Evolutionary conservation across 2,113 vertebrate species (phyloP).

Genomic region (Platysteira castanea): DNA sequence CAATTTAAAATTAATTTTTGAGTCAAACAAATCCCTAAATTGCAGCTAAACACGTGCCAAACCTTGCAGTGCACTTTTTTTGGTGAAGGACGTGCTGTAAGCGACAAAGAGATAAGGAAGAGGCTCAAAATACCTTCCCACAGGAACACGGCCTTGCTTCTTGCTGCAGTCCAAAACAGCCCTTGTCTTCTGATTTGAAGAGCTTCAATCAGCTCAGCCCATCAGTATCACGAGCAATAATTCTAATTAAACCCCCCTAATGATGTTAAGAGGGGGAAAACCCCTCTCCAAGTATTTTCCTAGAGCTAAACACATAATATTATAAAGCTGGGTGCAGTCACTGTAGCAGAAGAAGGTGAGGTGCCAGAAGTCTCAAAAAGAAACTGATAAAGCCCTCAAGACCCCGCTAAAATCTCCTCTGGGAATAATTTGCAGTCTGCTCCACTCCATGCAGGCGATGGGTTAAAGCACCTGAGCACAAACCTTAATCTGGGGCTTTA

Average conservation of each 20-base stretch:
- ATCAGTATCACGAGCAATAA: not conserved
- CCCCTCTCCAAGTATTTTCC: not conserved
- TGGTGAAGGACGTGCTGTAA: not conserved
- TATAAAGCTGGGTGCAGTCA: not conserved
- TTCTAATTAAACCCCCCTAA: not conserved
- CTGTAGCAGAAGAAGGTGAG: not conserved
- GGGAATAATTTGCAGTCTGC: not conserved
- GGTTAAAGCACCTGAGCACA: not conserved
- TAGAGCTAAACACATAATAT: not conserved
- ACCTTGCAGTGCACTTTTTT: not conserved
- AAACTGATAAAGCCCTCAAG: not conserved
- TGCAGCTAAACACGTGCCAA: not conserved
- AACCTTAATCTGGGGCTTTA: not conserved
- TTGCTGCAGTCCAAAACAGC: not conserved
- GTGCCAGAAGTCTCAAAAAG: not conserved
- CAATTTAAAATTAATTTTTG: not conserved
- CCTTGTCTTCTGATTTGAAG: not conserved
- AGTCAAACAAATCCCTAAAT: not conserved
- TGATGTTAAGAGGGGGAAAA: not conserved
- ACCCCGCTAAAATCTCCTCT: not conserved
- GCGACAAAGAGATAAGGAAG: not conserved
- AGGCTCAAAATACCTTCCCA: not conserved
- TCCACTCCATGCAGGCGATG: not conserved
- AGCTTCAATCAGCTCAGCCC: not conserved
- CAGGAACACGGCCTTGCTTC: not conserved